Conservation (phyloP, 1,140 invertebrate species). For the Apocrypta bakeri region DNA sequence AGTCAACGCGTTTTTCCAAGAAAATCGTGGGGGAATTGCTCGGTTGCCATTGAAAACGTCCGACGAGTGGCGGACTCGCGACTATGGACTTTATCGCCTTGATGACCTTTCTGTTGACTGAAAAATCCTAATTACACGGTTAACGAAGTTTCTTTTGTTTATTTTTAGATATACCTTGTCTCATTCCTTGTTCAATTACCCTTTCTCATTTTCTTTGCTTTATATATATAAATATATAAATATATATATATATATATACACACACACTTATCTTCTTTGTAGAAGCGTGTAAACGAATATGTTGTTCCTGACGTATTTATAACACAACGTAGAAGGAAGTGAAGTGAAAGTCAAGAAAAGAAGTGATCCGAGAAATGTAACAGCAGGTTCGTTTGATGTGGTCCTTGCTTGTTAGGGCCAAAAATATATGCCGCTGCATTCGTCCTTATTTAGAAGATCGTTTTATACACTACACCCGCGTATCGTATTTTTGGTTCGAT, state of each 20-base stretch:
- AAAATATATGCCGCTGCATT: neutral
- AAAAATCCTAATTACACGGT: neutral
- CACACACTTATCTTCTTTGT: no score
- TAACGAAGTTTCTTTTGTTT: neutral
- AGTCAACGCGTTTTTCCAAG: neutral
- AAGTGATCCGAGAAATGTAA: neutral
- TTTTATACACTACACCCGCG: neutral
- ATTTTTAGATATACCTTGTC: neutral
- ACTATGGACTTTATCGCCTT: neutral
- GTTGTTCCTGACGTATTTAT: no score
- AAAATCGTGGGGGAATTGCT: neutral
- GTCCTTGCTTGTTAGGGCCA: slow-evolving; percentile 10
- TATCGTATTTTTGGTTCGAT: neutral
- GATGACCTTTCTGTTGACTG: neutral
- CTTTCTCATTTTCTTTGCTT: neutral
- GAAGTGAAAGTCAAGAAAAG: neutral
- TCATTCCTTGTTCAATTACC: no score
- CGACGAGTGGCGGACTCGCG: neutral
- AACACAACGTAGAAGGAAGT: no score
- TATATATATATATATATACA: no score
- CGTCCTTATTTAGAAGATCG: neutral
- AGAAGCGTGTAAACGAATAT: no score
- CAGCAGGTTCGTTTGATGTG: no score
- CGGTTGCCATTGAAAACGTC: neutral
- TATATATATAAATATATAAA: no score